A percentile compares a stretch with the other conserved stretches of the same genome.
Evolutionary conservation across 2,113 vertebrate genomes (phyloP).

Genomic region (Euleptes europaea): DNA sequence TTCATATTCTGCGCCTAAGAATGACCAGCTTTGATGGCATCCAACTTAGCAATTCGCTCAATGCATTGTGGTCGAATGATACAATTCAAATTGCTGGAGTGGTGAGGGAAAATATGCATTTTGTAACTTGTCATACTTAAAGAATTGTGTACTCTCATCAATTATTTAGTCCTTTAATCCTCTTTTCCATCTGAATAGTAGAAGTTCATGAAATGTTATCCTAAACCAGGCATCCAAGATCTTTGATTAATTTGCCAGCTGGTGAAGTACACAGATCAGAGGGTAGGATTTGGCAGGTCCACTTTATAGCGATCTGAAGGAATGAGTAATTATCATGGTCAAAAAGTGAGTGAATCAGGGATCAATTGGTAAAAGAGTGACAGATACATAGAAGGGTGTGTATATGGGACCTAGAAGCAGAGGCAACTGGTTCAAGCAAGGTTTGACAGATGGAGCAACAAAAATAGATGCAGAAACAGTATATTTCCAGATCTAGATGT

Average conservation of each 20-base stretch:
- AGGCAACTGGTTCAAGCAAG: background rate
- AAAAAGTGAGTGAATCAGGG: background rate
- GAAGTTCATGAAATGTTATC: background rate
- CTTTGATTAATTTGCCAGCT: background rate
- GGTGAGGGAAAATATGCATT: background rate
- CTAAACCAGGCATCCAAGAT: background rate
- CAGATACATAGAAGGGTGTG: background rate
- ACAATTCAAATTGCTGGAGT: background rate
- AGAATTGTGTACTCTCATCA: background rate
- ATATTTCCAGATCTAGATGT: background rate
- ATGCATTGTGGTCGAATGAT: background rate
- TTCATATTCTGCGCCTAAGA: no score
- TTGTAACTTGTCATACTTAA: background rate
- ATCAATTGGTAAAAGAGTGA: background rate
- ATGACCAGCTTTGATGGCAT: no score
- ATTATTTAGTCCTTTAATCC: background rate
- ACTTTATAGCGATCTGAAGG: background rate
- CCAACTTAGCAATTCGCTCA: background rate
- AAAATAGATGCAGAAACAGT: background rate
- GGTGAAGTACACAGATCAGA: background rate
- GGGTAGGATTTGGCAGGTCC: background rate
- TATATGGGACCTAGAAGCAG: background rate
- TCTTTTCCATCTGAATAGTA: background rate
- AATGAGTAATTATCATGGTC: background rate
- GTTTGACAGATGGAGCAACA: background rate